phyloP scores from a whole-genome alignment of 92 coral and sea anemone species.

The Palythoa heliodiscus region DNA sequence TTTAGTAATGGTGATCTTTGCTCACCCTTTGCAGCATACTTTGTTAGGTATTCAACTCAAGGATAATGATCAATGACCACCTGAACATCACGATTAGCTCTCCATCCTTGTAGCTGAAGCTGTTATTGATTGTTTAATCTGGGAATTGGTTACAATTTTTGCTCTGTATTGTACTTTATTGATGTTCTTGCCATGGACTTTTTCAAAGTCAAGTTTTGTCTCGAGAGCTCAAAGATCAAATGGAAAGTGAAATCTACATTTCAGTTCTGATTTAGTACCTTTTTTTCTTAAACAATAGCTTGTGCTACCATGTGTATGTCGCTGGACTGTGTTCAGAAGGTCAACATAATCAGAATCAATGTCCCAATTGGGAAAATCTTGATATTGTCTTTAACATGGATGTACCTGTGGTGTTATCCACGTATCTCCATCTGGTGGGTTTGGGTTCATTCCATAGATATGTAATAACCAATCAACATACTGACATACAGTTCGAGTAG shows the following conservation, averaged over 20 bases:
- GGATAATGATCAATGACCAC: no score
- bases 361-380: background rate
- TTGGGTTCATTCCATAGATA: background rate
- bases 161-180: conserved; percentile 42
- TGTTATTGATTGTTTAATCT: no score
- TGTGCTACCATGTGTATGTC: background rate
- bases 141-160: conserved; percentile 8
- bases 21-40: background rate
- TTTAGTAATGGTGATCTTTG: background rate
- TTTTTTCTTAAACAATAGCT: background rate
- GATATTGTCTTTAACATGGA: background rate
- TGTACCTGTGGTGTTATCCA: no score
- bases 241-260: background rate
- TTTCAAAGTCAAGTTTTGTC: background rate
- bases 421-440: background rate
- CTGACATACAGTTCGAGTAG: no score
- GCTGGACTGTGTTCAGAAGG: background rate
- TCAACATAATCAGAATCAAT: conserved; percentile 8
- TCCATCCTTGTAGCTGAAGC: no score
- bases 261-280: background rate
- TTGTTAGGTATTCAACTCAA: background rate
- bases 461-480: background rate
- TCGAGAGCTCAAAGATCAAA: background rate
- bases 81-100: no score
- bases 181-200: conserved; percentile 22